phyloP scores from a whole-genome alignment of 1,140 invertebrate genomes.

The Aphelenchoides avenae region DNA sequence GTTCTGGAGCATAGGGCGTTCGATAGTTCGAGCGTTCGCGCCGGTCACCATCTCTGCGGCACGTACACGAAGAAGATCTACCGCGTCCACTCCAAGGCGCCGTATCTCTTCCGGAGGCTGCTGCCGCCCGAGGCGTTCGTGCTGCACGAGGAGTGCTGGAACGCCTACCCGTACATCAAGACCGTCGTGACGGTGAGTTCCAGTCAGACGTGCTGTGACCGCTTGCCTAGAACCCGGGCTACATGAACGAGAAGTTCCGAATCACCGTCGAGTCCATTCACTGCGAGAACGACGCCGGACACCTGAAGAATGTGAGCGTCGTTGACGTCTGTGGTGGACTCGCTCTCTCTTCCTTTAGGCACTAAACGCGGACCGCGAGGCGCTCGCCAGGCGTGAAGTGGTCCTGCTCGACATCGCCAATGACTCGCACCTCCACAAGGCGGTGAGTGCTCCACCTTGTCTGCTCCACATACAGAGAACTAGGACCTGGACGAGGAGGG shows the following conservation, averaged over 20 bases:
- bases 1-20: no score
- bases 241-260: slow-evolving; percentile 96
- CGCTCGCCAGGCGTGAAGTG: slow-evolving; percentile 4
- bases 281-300: no score
- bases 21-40: slow-evolving; percentile 75
- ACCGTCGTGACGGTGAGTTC: no score
- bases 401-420: slow-evolving; percentile 10
- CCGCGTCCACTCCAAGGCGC: slow-evolving; percentile 75
- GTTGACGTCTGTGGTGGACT: no score
- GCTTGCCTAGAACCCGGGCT: slow-evolving; percentile 76
- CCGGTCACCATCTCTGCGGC: slow-evolving; percentile 81
- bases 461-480: neutral
- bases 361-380: no score
- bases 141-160: slow-evolving; percentile 98
- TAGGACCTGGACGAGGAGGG: slow-evolving; percentile 80
- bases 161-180: slow-evolving; percentile 97
- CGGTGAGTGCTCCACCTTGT: neutral
- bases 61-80: slow-evolving; percentile 99
- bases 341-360: no score
- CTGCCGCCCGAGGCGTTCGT: slow-evolving; percentile 90
- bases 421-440: slow-evolving; percentile 1
- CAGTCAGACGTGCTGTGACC: no score
- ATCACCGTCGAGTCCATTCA: slow-evolving; percentile 94
- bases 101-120: slow-evolving; percentile 72
- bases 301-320: no score